Percentiles rank a stretch among this genome's conserved stretches.
Conservation (phyloP, 1,140 invertebrate genomes). For the Drosophila trapezifrons region DNA sequence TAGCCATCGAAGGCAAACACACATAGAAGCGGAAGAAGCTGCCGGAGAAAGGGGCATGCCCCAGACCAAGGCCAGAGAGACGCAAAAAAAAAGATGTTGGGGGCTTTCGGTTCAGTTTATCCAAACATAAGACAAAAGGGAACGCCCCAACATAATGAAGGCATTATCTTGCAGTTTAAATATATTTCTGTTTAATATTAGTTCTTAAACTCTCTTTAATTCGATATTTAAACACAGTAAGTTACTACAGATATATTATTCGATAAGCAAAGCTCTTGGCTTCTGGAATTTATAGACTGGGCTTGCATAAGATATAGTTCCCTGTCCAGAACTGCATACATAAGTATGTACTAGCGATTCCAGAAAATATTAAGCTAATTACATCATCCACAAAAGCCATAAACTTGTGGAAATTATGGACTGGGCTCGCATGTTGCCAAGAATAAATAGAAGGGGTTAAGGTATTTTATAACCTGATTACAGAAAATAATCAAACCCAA, state of each 20-base stretch:
- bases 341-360: not conserved
- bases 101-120: not conserved
- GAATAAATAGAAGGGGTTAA: not conserved
- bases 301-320: not conserved
- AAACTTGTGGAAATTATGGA: not conserved
- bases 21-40: not conserved
- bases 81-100: not conserved
- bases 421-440: not conserved
- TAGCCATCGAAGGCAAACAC: constrained; percentile 44
- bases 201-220: too few relatives aligned
- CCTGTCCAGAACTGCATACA: too few relatives aligned
- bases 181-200: too few relatives aligned
- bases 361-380: constrained; percentile 6
- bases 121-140: not conserved
- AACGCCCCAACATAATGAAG: constrained; percentile 7
- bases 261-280: not conserved
- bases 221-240: not conserved
- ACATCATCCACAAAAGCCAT: not conserved
- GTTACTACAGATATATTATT: not conserved
- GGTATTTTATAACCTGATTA: too few relatives aligned
- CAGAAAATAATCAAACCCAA: not conserved
- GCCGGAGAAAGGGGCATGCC: not conserved
- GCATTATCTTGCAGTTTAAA: constrained; percentile 1
- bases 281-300: constrained; percentile 7
- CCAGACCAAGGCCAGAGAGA: too few relatives aligned